Conservation (phyloP, 2,888 invertebrate species). For the Mantis religiosa region DNA sequence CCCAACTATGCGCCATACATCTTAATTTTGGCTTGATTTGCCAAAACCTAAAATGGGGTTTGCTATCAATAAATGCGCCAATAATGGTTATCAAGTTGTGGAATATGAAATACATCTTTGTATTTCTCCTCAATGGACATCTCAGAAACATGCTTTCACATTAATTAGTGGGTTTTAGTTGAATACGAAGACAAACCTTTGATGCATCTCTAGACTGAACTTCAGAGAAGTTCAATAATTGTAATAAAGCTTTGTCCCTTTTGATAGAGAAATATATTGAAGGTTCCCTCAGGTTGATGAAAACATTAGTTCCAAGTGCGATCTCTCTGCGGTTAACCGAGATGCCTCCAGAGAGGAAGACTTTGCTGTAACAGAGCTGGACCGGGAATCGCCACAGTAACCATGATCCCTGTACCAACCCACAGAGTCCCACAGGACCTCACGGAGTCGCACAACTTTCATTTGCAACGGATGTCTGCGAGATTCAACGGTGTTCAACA, state of each 20-base stretch:
- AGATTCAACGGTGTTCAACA: neutral
- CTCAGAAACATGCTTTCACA: neutral
- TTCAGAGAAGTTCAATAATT: neutral
- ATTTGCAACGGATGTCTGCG: neutral
- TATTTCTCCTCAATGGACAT: neutral
- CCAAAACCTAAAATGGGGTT: too few relatives aligned
- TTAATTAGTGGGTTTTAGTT: neutral
- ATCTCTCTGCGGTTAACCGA: neutral
- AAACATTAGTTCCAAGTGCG: neutral
- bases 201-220: neutral
- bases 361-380: neutral
- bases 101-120: too few relatives aligned
- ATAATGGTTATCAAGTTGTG: too few relatives aligned
- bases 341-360: neutral
- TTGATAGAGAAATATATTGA: neutral
- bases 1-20: too few relatives aligned
- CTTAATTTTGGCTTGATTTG: too few relatives aligned
- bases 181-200: neutral
- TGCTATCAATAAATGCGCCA: too few relatives aligned
- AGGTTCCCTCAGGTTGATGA: neutral
- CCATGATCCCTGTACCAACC: neutral
- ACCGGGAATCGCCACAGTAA: neutral
- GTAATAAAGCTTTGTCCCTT: neutral
- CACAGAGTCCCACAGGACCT: neutral
- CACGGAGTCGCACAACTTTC: neutral